These are phyloP conservation scores for Helicoverpa armigera DNA, from an alignment of 1,140 invertebrate species.

Conservation along the genomic window DNA sequence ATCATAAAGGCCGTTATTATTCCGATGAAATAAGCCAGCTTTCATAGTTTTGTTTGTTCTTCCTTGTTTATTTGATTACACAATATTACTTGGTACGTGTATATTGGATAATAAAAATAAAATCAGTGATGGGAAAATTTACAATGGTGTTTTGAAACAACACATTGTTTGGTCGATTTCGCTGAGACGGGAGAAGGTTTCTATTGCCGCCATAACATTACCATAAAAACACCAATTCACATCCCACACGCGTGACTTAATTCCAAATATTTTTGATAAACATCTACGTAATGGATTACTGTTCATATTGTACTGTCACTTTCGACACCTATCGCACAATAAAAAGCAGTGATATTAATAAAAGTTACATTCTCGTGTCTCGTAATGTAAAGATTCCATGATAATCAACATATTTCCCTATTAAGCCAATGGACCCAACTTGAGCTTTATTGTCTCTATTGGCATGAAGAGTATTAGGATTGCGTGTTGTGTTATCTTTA, in stretches of 20 bases:
- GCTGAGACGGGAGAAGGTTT: conserved; percentile 54
- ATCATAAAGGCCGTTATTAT: conserved; percentile 9
- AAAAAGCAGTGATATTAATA: conserved; percentile 60
- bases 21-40: conserved; percentile 31
- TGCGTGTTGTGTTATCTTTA: conserved; percentile 53
- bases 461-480: conserved; percentile 58
- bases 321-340: conserved; percentile 58
- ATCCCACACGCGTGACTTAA: conserved; percentile 71
- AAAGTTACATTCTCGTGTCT: conserved; percentile 64
- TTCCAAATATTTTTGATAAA: conserved; percentile 72
- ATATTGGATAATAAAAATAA: conserved; percentile 46
- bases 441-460: conserved; percentile 67
- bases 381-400: conserved; percentile 60
- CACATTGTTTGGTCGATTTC: conserved; percentile 65
- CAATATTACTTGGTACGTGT: conserved; percentile 22
- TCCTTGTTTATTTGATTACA: conserved; percentile 35
- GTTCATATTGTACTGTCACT: conserved; percentile 59
- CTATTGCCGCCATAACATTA: conserved; percentile 72
- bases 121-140: conserved; percentile 56
- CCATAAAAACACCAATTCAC: conserved; percentile 69
- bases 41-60: conserved; percentile 33
- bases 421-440: conserved; percentile 62
- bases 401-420: conserved; percentile 63
- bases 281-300: conserved; percentile 65
- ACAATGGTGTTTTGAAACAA: conserved; percentile 65